Evolutionary conservation across 2,888 invertebrate species (phyloP), one percentile per base, ranked within the genome.

Genomic region (Eustalomyia histrio): DNA sequence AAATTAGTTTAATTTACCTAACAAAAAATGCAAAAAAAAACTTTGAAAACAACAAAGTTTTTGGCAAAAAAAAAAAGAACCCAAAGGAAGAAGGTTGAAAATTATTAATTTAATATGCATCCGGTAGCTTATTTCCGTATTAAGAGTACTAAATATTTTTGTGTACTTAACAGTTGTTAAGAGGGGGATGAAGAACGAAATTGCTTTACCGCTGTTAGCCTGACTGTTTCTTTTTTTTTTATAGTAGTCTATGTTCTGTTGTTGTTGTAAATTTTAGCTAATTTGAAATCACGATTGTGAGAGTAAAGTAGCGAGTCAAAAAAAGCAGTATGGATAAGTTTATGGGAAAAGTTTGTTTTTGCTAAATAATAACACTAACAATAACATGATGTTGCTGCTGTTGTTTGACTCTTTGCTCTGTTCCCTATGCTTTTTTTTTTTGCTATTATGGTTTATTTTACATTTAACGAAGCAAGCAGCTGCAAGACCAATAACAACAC

Each of bases 81-180:
- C 29, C 24, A 67, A 61, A 43, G 64, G 75, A 61, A 69, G 82
- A 69, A 81, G 71, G 68, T 72, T 75, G 58, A 67, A 80, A 82
- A 83, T 84, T 84, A 83, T 83, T 82, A 84, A 84, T 83, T 83
- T 84, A 83, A 84, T 83, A 82, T 79, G 82, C 80, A 82, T 76
- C 79, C 80, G 76, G 78, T 74, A 61, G 80, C 73, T 64, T 12
- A 81, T 74, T 84, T 84, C 79, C 83, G 72, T 60, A 61, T 53
- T 69, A 74, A 61, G 50, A 68, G 72, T 33, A 52, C 35, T 61
- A 35, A 39, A 18, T 33, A 21, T 57, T 43, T 57, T 39, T 53
- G 14, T 24, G 9, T 12, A 18, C 50, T 47, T 14, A n/a, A 6
- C n/a, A 47, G 3, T 47, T 47, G 16, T 47, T 47, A 47, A 4